Evolutionary conservation across 2,888 invertebrate species (phyloP), one percentile per base, ranked within the genome.

Genomic region (Xanthorhoe spadicearia): DNA sequence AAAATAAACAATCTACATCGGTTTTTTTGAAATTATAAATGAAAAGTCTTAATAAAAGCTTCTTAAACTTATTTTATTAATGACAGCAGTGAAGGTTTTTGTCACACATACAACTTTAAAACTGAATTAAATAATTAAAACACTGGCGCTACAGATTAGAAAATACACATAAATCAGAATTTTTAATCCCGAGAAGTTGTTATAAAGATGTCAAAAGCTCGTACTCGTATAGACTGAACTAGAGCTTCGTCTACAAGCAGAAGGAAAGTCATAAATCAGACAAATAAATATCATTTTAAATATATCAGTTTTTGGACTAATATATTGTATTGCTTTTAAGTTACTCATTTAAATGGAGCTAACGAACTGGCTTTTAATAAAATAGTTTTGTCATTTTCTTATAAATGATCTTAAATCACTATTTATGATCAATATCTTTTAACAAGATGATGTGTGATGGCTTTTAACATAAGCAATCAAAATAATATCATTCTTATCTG

Each of bases 331-430:
- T 54, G 50, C 66, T 66, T 66, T 61, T 35, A 59, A 55, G 63
- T 63, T 59, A 64, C 66, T 58, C 60, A 71, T 71, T 55, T 28
- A 54, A 64, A 64, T 38, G 43, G 64, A 54, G 49, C 55, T 46
- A 60, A 60, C 35, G 52, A 65, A 65, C 50, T 35, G 15, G 17
- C 35, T 53, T 53, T 43, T 38, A 38, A 4, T 28, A 28, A 28
- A 32, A 32, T 4, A 43, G 13, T 43, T 13, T 43, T 43, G 38
- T 13, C 38, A 43, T 43, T 38, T 38, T 43, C 38, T 32, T 32
- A 32, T 32, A 43, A n/a, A n/a, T n/a, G n/a, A n/a, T n/a, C n/a
- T n/a, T n/a, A n/a, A 43, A 43, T 43, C 38, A 43, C 10, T 13
- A 13, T 43, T 2, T 4, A 13, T 3, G 38, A 43, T 35, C 35